Conservation (phyloP, 2,113 vertebrate genomes). For the Passer montanus region DNA sequence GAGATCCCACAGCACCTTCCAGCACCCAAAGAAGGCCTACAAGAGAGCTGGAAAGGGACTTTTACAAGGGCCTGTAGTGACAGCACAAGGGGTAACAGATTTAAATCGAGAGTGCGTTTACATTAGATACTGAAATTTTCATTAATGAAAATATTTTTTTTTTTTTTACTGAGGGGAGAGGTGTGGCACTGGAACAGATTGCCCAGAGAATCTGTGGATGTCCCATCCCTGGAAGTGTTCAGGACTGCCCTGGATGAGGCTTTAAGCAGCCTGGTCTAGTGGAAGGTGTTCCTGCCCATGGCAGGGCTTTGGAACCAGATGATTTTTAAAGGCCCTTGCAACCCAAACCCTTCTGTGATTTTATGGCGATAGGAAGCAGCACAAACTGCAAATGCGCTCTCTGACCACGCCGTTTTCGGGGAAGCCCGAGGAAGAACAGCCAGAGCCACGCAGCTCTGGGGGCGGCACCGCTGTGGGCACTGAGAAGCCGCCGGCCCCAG, state of each 20-base stretch:
- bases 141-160: not conserved
- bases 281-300: too few relatives aligned
- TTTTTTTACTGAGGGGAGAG: not conserved
- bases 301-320: not conserved
- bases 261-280: not conserved
- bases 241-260: too few relatives aligned
- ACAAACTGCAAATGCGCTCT: not conserved
- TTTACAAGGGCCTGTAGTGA: not conserved
- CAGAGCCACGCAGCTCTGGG: rapidly evolving
- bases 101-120: not conserved
- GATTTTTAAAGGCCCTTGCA: not conserved
- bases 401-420: not conserved
- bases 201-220: not conserved
- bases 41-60: not conserved
- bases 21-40: not conserved
- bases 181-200: too few relatives aligned
- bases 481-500: rapidly evolving
- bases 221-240: too few relatives aligned
- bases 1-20: not conserved
- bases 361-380: rapidly evolving
- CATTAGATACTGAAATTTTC: not conserved
- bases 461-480: rapidly evolving
- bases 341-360: not conserved
- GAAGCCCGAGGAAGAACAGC: not conserved
- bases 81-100: not conserved